A percentile compares a stretch with the other conserved stretches of the same genome.
Evolutionary conservation across 1,140 invertebrate species (phyloP).

Genomic region (Drosophila busckii): DNA sequence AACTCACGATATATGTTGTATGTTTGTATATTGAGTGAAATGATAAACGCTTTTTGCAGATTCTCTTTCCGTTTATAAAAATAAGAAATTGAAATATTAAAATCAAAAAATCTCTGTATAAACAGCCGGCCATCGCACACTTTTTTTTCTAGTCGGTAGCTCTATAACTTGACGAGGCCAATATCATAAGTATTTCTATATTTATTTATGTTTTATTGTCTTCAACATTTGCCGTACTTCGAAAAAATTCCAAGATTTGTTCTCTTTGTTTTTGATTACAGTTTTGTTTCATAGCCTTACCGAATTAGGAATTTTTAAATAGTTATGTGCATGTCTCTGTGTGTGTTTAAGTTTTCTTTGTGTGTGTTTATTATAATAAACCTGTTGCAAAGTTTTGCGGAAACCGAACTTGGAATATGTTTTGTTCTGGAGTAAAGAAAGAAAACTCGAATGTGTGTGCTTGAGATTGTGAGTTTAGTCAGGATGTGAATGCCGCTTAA

Average conservation of each 20-base stretch:
- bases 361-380: constrained; percentile 13
- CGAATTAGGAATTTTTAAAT: constrained; percentile 22
- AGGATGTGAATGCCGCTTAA: constrained; percentile 44
- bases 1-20: too few relatives aligned
- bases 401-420: constrained; percentile 50
- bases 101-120: constrained; percentile 26
- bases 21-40: constrained; percentile 11
- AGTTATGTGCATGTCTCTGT: not conserved
- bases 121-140: constrained; percentile 21
- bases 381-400: constrained; percentile 31
- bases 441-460: constrained; percentile 11
- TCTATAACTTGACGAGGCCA: constrained; percentile 39
- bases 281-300: constrained; percentile 15
- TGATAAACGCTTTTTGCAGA: not conserved
- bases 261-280: constrained; percentile 43
- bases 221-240: constrained; percentile 53
- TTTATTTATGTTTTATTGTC: constrained; percentile 61
- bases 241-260: constrained; percentile 47
- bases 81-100: constrained; percentile 17
- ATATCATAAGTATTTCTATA: constrained; percentile 50
- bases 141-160: constrained; percentile 18
- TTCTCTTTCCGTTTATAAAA: not conserved
- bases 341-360: not conserved
- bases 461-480: constrained; percentile 21
- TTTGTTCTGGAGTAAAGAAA: too few relatives aligned